Evolutionary conservation across 2,113 vertebrate genomes (phyloP).

Genomic region (Lophotis ruficrista): DNA sequence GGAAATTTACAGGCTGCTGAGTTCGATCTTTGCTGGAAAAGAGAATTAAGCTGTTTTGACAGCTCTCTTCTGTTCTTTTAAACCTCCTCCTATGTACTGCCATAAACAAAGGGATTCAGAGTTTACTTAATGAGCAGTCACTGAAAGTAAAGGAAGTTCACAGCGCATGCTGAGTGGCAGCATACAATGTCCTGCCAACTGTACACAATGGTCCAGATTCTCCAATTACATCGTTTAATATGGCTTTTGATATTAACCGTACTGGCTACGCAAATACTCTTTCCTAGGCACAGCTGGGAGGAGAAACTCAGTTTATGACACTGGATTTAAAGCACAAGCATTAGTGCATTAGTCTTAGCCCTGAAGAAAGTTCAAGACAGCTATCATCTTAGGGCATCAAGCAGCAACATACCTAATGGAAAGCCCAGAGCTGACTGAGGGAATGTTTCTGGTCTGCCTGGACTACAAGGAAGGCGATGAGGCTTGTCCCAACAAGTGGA

Average conservation of each 20-base stretch:
- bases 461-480: not conserved
- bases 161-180: not conserved
- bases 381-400: not conserved
- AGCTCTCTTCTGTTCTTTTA: constrained; percentile 2
- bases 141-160: not conserved
- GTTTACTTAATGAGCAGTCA: not conserved
- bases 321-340: not conserved
- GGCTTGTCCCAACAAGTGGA: not conserved
- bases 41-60: not conserved
- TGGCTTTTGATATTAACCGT: not conserved
- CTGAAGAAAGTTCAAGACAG: not conserved
- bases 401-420: not conserved
- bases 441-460: not conserved
- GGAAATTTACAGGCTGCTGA: not conserved
- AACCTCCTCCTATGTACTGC: not conserved
- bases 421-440: not conserved
- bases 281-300: not conserved
- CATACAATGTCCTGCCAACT: not conserved
- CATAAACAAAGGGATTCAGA: constrained; percentile 5
- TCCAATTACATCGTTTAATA: not conserved
- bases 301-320: not conserved
- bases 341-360: not conserved
- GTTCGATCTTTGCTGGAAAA: not conserved
- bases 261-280: not conserved
- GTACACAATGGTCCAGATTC: not conserved